A percentile compares a stretch with the other conserved stretches of the same genome.
Evolutionary conservation across 2,113 vertebrate genomes (phyloP).

Genomic region (Cairina moschata): DNA sequence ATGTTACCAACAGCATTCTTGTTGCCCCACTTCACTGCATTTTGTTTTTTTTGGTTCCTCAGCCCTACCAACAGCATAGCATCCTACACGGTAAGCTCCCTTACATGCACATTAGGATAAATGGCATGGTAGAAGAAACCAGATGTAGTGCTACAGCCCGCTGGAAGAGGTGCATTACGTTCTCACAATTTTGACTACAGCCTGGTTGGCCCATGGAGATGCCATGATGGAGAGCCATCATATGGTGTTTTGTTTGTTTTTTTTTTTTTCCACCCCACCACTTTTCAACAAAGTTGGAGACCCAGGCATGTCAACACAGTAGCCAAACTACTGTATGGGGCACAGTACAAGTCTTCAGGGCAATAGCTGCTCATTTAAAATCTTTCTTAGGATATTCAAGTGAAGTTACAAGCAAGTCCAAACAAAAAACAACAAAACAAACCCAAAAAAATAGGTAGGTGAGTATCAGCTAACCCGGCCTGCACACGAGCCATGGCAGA

Average conservation of each 20-base stretch:
- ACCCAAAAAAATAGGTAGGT: not conserved
- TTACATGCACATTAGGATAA: not conserved
- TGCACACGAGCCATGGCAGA: not conserved
- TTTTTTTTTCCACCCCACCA: rapidly evolving
- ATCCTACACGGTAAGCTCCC: not conserved
- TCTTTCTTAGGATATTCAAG: not conserved
- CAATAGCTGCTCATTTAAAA: not conserved
- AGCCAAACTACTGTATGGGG: rapidly evolving
- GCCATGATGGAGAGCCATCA: not conserved
- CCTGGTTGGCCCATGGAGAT: not conserved
- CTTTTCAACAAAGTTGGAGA: not conserved
- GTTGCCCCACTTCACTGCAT: not conserved
- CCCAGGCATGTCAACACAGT: not conserved
- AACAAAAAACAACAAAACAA: not conserved
- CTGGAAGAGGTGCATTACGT: not conserved
- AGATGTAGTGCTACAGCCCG: rapidly evolving
- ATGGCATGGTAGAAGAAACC: not conserved
- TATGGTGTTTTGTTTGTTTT: not conserved
- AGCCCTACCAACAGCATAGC: not conserved
- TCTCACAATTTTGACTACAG: not conserved
- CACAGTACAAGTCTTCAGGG: not conserved
- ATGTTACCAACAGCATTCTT: not conserved
- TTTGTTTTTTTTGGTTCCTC: not conserved
- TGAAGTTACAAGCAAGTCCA: not conserved
- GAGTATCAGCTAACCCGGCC: not conserved